Conservation (phyloP, 2,797 vertebrate species). For the Pseudomugil tenellus region DNA sequence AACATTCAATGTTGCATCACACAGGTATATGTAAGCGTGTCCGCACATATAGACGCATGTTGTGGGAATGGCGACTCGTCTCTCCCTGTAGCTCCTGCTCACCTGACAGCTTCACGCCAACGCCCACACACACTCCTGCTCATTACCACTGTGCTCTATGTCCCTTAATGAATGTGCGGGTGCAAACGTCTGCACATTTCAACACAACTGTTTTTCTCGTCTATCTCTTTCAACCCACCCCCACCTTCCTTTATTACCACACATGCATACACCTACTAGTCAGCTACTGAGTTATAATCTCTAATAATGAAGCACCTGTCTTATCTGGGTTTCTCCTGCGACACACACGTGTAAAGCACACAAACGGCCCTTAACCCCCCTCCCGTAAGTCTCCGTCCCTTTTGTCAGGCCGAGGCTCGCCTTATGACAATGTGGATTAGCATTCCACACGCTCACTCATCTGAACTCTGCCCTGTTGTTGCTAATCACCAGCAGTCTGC, state of each 20-base stretch:
- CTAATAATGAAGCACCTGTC: conserved; percentile 67
- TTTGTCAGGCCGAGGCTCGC: conserved; percentile 59
- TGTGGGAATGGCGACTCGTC: conserved; percentile 36
- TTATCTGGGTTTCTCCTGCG: conserved; percentile 46
- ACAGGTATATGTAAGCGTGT: background rate
- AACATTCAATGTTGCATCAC: background rate
- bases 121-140: conserved; percentile 34
- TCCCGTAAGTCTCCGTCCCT: conserved; percentile 37
- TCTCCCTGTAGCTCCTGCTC: conserved; percentile 56
- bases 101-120: conserved; percentile 63
- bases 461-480: conserved; percentile 77
- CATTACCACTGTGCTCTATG: conserved; percentile 56
- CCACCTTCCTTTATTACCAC: conserved; percentile 51
- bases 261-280: conserved; percentile 24
- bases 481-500: conserved; percentile 77
- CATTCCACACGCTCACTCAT: conserved; percentile 75
- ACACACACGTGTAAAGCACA: conserved; percentile 18
- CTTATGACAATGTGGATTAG: conserved; percentile 76
- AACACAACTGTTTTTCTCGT: conserved; percentile 42
- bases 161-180: conserved; percentile 57
- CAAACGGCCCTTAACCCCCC: conserved; percentile 31
- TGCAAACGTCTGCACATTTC: conserved; percentile 60
- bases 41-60: conserved; percentile 12
- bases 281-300: conserved; percentile 55
- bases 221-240: conserved; percentile 14